Evolutionary conservation across 2,113 vertebrate species (phyloP).

Genomic region (Microtus ochrogaster): DNA sequence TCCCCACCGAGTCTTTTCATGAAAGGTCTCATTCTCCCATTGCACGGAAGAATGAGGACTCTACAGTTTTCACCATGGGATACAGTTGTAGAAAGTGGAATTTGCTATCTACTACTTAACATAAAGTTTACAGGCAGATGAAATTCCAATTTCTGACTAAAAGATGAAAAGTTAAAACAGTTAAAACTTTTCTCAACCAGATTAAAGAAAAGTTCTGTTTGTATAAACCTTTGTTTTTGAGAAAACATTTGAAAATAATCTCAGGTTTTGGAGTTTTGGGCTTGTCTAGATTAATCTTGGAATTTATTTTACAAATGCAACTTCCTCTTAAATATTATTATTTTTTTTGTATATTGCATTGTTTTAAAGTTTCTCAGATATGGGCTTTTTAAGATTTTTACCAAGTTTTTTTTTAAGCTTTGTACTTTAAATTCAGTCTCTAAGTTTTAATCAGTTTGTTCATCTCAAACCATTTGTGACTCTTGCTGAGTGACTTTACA

Average conservation of each 20-base stretch:
- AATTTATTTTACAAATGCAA: conserved; percentile 51
- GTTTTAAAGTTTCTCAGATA: conserved; percentile 43
- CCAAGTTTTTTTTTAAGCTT: conserved; percentile 19
- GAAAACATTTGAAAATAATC: conserved; percentile 43
- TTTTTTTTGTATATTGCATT: conserved; percentile 12
- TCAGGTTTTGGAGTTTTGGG: conserved; percentile 63
- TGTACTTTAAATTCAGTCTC: conserved; percentile 45
- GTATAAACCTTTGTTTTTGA: conserved; percentile 50
- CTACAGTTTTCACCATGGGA: conserved; percentile 49
- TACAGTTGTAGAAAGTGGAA: conserved; percentile 17
- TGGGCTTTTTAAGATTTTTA: conserved; percentile 46
- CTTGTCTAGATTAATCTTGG: conserved; percentile 61
- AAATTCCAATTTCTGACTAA: conserved; percentile 47
- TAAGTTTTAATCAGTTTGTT: conserved; percentile 56
- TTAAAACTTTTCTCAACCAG: neutral
- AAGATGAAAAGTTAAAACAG: conserved; percentile 39
- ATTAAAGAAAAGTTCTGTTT: conserved; percentile 30
- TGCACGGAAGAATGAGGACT: conserved; percentile 38
- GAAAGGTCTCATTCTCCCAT: conserved; percentile 30
- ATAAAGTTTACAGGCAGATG: conserved; percentile 62
- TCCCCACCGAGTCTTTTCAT: conserved; percentile 59
- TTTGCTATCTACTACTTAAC: conserved; percentile 20
- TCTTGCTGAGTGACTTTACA: conserved; percentile 58
- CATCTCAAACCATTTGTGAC: conserved; percentile 49
- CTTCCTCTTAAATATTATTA: conserved; percentile 17